A percentile compares a stretch with the other conserved stretches of the same genome.
These are phyloP conservation scores for Thymelicus acteon DNA, from an alignment of 2,888 invertebrate species.

Conservation along the genomic window DNA sequence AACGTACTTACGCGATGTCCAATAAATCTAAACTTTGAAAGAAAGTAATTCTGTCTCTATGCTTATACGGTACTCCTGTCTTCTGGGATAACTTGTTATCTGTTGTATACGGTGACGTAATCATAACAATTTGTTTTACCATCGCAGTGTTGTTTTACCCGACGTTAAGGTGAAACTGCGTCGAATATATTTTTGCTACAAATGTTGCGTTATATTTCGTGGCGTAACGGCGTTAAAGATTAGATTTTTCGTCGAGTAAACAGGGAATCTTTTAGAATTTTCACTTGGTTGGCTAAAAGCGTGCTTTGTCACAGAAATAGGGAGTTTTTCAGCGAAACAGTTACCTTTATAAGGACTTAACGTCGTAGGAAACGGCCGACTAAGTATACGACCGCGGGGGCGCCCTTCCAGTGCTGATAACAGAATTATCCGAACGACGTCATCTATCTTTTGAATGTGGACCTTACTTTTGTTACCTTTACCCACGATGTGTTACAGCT, in stretches of 20 bases:
- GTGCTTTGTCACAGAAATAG: conserved; percentile 76
- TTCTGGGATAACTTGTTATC: conserved; percentile 58
- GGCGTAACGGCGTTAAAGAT: conserved; percentile 36
- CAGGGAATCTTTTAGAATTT: conserved; percentile 68
- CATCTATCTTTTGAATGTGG: conserved; percentile 87
- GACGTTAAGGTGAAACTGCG: conserved; percentile 42
- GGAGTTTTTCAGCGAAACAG: conserved; percentile 77
- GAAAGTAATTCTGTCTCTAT: conserved; percentile 78
- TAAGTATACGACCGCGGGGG: conserved; percentile 78
- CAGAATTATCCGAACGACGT: conserved; percentile 87
- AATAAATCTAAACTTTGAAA: conserved; percentile 81
- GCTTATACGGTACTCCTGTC: conserved; percentile 71
- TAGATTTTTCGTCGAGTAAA: conserved; percentile 53
- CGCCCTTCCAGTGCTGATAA: conserved; percentile 85
- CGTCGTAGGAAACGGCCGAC: conserved; percentile 78
- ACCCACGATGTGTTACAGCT: conserved; percentile 47
- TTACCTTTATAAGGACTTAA: conserved; percentile 81
- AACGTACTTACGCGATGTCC: conserved; percentile 72
- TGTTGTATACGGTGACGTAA: conserved; percentile 61
- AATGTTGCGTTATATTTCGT: conserved; percentile 38
- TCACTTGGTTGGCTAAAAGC: conserved; percentile 72
- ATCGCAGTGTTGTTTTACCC: conserved; percentile 55
- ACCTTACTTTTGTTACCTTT: conserved; percentile 79
- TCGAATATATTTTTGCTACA: conserved; percentile 33
- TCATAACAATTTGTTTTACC: conserved; percentile 65